Base-by-base conservation (phyloP, 2,113 vertebrate genomes). In the Ia io region DNA sequence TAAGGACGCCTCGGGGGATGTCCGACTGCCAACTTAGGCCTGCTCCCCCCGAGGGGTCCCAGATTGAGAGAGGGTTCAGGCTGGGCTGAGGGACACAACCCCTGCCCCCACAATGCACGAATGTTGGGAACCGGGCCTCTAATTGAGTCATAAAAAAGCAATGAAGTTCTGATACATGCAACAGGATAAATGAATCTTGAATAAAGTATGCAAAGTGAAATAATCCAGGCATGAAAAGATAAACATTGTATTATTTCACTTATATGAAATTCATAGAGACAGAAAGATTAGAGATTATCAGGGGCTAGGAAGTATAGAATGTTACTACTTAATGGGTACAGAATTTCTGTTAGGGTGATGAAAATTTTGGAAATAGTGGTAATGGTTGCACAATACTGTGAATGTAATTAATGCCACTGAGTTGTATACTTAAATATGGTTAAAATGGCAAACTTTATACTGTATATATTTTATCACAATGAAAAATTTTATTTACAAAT, bases 401-500 rank as follows among this genome's bases (percentile, higher is more conserved):
- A 95, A 53, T 53, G 0, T 84, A 95, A 69, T 40, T 79, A 87
- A 74, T 22, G 4, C 10, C 74, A 82, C 51, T 71, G 22, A 83
- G 49, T 28, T 84, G 11, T 63, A 74, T 47, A 37, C 6, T 49
- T 83, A 59, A 90, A 94, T 59, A 73, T 69, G 22, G 11, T 51
- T 87, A 95, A 94, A 95, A 80, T 17, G 12, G 20, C 23, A 76
- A 88, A 84, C 13, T 59, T 69, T 70, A 71, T 79, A 2, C 8
- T 86, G 23, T 61, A 37, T 12, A 40, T 37, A 37, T 86, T 86
- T 87, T 35, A 74, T 32, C 16, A 73, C 1, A 63, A 25, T 74
- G 84, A 82, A 95, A 63, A 32, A n/a, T 35, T 28, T 56, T 80
- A 91, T 56, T 85, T 85, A 59, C 17, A n/a, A 91, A 93, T 89